These are phyloP conservation scores for Myotis planiceps DNA, from an alignment of 2,797 vertebrate species.

Conservation along the genomic window DNA sequence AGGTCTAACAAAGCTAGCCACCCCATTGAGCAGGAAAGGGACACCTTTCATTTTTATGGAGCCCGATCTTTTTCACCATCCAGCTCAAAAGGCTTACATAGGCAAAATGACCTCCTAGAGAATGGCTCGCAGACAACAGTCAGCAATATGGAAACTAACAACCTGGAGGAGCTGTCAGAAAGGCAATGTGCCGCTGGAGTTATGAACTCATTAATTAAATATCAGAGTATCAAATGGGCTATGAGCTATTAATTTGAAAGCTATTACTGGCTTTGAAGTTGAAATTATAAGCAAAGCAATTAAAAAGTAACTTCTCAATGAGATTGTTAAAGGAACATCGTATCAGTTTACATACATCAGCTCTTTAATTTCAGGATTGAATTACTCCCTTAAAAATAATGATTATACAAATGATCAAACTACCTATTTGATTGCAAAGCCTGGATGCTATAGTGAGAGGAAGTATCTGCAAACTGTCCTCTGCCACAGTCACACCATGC, in stretches of 20 bases:
- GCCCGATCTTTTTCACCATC: not conserved
- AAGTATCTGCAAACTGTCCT: constrained; percentile 8
- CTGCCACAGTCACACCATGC: not conserved
- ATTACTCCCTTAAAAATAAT: constrained; percentile 75
- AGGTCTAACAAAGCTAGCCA: not conserved
- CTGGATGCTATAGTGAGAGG: constrained; percentile 48
- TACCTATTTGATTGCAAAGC: constrained; percentile 62
- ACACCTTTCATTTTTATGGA: not conserved
- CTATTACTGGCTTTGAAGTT: constrained; percentile 81
- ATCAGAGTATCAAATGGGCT: constrained; percentile 82
- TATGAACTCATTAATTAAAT: constrained; percentile 86
- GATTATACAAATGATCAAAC: constrained; percentile 78
- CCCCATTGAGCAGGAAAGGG: not conserved
- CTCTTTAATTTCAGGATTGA: constrained; percentile 77
- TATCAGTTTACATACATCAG: constrained; percentile 77
- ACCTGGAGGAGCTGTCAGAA: constrained; percentile 68
- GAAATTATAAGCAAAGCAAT: constrained; percentile 82
- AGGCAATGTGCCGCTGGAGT: constrained; percentile 69
- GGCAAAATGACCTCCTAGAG: constrained; percentile 14
- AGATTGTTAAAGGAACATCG: constrained; percentile 68
- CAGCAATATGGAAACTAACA: constrained; percentile 62
- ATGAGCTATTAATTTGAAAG: constrained; percentile 82
- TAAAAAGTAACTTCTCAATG: constrained; percentile 81
- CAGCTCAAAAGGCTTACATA: not conserved
- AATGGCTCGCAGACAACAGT: not conserved